phyloP scores from a whole-genome alignment of 1,140 invertebrate species.

The Archegozetes longisetosus region DNA sequence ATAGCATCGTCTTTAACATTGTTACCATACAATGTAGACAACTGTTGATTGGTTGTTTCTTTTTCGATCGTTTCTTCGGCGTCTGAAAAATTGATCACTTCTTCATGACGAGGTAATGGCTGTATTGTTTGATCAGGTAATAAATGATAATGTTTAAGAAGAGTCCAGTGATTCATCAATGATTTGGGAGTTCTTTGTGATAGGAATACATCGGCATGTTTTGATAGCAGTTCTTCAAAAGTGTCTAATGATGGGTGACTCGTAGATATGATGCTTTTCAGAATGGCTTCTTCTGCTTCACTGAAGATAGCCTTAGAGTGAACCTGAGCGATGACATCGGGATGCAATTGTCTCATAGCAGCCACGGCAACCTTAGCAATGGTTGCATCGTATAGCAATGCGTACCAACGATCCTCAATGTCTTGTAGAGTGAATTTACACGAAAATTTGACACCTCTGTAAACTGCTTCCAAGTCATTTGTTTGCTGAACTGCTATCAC shows the following conservation, averaged over 20 bases:
- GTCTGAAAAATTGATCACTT: conserved; percentile 70
- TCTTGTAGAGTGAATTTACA: conserved; percentile 85
- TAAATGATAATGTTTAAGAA: conserved; percentile 82
- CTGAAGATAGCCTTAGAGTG: conserved; percentile 78
- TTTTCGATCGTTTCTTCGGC: conserved; percentile 62
- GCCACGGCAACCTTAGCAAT: conserved; percentile 54
- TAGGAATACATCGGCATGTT: conserved; percentile 70
- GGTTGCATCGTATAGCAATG: conserved; percentile 75
- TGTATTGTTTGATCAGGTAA: conserved; percentile 25
- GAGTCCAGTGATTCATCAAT: conserved; percentile 71
- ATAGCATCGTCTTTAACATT: conserved; percentile 15
- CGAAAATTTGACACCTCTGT: conserved; percentile 85
- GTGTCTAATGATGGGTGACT: conserved; percentile 50
- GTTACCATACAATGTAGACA: background rate
- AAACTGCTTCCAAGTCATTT: conserved; percentile 67
- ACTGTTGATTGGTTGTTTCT: conserved; percentile 1
- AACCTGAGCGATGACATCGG: conserved; percentile 66
- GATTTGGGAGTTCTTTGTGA: conserved; percentile 66
- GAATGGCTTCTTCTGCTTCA: conserved; percentile 67
- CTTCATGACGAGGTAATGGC: conserved; percentile 39
- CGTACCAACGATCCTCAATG: conserved; percentile 88
- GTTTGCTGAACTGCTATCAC: conserved; percentile 87
- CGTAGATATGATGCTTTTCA: conserved; percentile 56
- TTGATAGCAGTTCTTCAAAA: conserved; percentile 71
- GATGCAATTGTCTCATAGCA: conserved; percentile 82